These are phyloP conservation scores for Panthera tigris DNA, from an alignment of 2,113 vertebrate species.

Conservation along the genomic window DNA sequence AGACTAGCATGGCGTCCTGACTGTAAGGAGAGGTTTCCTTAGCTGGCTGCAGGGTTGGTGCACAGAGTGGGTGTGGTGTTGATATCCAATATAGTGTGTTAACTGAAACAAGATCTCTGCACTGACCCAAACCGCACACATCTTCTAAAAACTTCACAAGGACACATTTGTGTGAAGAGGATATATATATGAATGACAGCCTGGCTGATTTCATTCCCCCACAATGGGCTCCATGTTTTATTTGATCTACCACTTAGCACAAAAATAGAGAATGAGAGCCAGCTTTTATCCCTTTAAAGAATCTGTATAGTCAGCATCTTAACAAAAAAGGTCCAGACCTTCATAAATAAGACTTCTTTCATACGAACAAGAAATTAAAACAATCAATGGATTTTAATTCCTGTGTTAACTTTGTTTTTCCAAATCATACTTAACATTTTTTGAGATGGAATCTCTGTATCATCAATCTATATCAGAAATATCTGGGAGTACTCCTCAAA, in stretches of 20 bases:
- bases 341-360: background rate
- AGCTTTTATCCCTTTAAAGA: background rate
- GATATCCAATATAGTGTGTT: background rate
- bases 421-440: background rate
- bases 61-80: too few relatives aligned
- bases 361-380: background rate
- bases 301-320: background rate
- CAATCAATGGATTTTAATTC: background rate
- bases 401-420: background rate
- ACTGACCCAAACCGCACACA: background rate
- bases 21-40: background rate
- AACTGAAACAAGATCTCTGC: background rate
- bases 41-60: background rate
- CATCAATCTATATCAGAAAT: background rate
- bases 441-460: background rate
- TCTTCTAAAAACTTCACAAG: background rate
- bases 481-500: background rate
- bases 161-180: too few relatives aligned
- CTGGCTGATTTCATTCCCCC: background rate
- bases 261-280: background rate
- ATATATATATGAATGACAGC: background rate
- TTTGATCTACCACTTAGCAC: background rate
- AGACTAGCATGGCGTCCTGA: background rate
- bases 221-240: background rate
- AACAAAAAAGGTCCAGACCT: background rate